Evolutionary conservation across 2,888 invertebrate genomes (phyloP), one percentile per base, ranked within the genome.

Genomic region (Dryadula phaetusa): DNA sequence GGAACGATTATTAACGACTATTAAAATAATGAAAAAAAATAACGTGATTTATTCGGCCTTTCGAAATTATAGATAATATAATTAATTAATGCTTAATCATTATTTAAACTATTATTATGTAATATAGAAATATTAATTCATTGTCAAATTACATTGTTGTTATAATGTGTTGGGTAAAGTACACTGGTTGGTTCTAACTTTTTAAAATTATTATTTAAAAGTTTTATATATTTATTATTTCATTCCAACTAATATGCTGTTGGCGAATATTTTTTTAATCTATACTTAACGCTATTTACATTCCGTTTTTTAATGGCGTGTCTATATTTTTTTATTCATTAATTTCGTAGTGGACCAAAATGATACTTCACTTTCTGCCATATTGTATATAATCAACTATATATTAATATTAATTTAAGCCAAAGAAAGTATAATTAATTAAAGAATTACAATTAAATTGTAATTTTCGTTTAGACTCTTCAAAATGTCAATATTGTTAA

Each of bases 341-440:
- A 76, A 74, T 76, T 81, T 78, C 70, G 77, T 83, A 85, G 84
- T 76, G 86, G 86, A 86, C 86, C 86, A 86, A 76, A 76, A 79
- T 77, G 73, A 70, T 78, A 78, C 76, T 71, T 37, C 18, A 28
- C 25, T 12, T 25, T 60, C 16, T 18, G 14, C 44, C 44, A 44
- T 60, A 6, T 44, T 60, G 60, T 60, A 60, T 44, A 60, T 44
- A 28, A 52, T n/a, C n/a, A 22, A 22, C 4, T 47, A 22, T 44
- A 25, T 25, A 14, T 49, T 28, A 5, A 52, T 32, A n/a, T 22
- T 25, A 42, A 42, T 58, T 6, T 60, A 32, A 44, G 60, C 60
- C 62, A 63, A 66, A 69, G 22, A 37, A 44, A 46, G 18, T 60
- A 54, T 56, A 70, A 75, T 76, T 37, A 52, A 52, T 22, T 8